A percentile compares a stretch with the other conserved stretches of the same genome.
These are phyloP conservation scores for Melanotaenia maccullochi DNA, from an alignment of 2,797 vertebrate genomes.

Conservation along the genomic window DNA sequence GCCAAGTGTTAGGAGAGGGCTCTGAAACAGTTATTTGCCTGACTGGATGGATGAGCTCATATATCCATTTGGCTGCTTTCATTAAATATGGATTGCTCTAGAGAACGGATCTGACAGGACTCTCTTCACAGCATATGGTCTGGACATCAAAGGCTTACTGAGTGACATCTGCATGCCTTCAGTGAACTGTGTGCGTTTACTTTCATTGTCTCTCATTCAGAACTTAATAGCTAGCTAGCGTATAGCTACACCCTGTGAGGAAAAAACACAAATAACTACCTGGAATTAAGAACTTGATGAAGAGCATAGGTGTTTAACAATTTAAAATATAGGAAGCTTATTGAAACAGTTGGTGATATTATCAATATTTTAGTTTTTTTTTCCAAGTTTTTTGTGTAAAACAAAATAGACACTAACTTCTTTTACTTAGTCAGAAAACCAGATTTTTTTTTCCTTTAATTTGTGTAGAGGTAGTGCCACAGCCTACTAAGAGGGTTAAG, in stretches of 20 bases:
- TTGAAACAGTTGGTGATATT: neutral
- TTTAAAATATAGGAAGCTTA: constrained; percentile 5
- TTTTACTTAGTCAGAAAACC: too few species aligned
- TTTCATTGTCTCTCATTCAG: constrained; percentile 12
- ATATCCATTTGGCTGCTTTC: constrained; percentile 42
- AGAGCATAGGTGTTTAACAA: neutral
- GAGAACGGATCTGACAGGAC: constrained; percentile 34
- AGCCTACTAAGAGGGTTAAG: too few species aligned
- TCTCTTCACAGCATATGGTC: constrained; percentile 26
- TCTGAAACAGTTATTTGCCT: constrained; percentile 40
- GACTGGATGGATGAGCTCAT: constrained; percentile 34
- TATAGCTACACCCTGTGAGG: neutral
- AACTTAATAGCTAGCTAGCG: constrained; percentile 4
- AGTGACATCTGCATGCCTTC: constrained; percentile 35
- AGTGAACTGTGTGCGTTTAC: constrained; percentile 23
- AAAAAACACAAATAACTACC: neutral
- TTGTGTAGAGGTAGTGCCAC: too few species aligned
- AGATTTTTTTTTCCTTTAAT: too few species aligned
- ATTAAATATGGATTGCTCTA: constrained; percentile 46
- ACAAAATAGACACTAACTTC: too few species aligned
- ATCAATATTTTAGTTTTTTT: neutral
- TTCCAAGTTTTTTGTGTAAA: neutral
- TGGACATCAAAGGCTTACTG: constrained; percentile 37
- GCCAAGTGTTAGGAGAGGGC: constrained; percentile 15
- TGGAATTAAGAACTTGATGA: neutral